These are phyloP conservation scores for Andrena hattorfiana DNA, from an alignment of 2,888 invertebrate species.

Conservation along the genomic window DNA sequence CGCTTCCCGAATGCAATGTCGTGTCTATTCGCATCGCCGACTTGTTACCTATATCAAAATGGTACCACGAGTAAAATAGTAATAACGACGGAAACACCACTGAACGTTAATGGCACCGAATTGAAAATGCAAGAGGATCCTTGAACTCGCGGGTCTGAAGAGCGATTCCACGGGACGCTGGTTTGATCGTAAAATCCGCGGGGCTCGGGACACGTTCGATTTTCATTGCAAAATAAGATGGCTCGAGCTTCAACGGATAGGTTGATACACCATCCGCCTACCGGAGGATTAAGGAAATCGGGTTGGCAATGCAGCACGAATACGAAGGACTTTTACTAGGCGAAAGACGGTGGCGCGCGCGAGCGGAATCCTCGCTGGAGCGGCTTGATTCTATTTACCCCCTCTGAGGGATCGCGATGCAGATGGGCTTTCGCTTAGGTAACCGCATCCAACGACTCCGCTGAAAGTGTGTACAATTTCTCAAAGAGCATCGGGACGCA, in stretches of 20 bases:
- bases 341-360: conserved; percentile 35
- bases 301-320: conserved; percentile 54
- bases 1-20: conserved; percentile 66
- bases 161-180: conserved; percentile 39
- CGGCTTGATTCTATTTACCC: conserved; percentile 66
- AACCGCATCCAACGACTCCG: conserved; percentile 59
- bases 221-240: conserved; percentile 70
- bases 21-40: conserved; percentile 36
- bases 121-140: conserved; percentile 1
- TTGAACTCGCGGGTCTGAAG: conserved; percentile 5
- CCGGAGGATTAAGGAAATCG: conserved; percentile 71
- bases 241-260: conserved; percentile 53
- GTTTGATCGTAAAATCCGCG: conserved; percentile 47
- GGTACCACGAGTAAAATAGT: conserved; percentile 9
- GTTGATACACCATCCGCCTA: conserved; percentile 62
- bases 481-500: conserved; percentile 61
- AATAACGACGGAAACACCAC: conserved; percentile 13
- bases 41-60: conserved; percentile 21
- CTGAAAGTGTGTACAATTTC: conserved; percentile 52
- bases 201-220: conserved; percentile 44
- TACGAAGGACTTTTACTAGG: conserved; percentile 36
- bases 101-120: background rate
- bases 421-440: conserved; percentile 62
- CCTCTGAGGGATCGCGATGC: conserved; percentile 61
- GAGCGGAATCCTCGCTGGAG: conserved; percentile 62